Evolutionary conservation across 2,113 vertebrate species (phyloP).

Genomic region (Oophaga pumilio): DNA sequence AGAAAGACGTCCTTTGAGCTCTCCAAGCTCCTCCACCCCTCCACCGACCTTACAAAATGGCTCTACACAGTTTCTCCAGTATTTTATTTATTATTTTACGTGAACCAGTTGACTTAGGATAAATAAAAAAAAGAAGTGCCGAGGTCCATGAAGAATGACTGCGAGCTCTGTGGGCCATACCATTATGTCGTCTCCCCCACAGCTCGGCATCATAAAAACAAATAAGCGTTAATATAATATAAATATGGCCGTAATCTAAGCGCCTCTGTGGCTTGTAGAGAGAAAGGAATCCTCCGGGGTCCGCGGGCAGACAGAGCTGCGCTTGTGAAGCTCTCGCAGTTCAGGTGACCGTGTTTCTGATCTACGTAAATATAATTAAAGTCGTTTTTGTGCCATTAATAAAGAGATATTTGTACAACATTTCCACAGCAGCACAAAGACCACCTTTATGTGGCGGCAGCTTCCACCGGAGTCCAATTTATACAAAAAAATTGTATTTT

Average conservation of each 20-base stretch:
- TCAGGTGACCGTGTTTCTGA: constrained; percentile 80
- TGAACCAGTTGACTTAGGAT: background rate
- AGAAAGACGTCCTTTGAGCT: background rate
- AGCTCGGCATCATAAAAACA: background rate
- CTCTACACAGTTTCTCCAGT: background rate
- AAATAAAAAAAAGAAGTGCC: background rate
- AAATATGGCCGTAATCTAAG: constrained; percentile 34
- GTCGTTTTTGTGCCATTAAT: constrained; percentile 96
- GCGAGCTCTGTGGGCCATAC: background rate
- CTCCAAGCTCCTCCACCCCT: too few species aligned
- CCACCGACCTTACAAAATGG: too few species aligned
- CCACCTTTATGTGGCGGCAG: constrained; percentile 90
- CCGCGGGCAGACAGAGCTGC: constrained; percentile 63
- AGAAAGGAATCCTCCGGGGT: constrained; percentile 45
- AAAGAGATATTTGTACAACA: constrained; percentile 99
- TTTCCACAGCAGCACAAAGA: constrained; percentile 97
- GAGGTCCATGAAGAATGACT: background rate
- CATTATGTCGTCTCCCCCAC: background rate
- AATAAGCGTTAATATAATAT: constrained; percentile 35
- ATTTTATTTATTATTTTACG: background rate
- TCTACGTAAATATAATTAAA: constrained; percentile 98
- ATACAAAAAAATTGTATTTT: constrained; percentile 92
- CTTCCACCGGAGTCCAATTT: constrained; percentile 89
- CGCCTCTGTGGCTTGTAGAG: background rate
- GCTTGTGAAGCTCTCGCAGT: constrained; percentile 73